Evolutionary conservation across 2,888 invertebrate genomes (phyloP).

Genomic region (Lucinisca nassula): DNA sequence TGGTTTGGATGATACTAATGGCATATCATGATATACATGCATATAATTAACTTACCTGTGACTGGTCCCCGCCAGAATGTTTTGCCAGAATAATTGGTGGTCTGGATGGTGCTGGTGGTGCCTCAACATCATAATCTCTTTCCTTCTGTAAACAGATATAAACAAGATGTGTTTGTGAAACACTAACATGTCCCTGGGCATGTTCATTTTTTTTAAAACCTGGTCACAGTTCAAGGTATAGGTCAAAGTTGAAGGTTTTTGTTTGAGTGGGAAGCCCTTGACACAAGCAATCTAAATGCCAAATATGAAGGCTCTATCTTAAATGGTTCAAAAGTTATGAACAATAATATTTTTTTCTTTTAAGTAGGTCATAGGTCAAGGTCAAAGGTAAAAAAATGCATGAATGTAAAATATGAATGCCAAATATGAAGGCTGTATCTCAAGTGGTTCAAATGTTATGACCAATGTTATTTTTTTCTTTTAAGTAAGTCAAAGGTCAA

Average conservation of each 20-base stretch:
- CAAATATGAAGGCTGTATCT: no score
- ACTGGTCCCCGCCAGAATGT: constrained; percentile 61
- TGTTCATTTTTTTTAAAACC: not conserved
- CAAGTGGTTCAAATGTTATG: no score
- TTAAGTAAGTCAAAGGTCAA: no score
- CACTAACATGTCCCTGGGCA: not conserved
- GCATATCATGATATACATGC: no score
- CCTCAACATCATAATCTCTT: constrained; percentile 64
- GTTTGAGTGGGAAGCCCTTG: no score
- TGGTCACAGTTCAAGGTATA: not conserved
- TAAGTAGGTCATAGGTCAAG: no score
- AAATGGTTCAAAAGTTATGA: not conserved
- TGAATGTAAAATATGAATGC: no score
- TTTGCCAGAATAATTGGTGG: constrained; percentile 80
- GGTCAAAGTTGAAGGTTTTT: not conserved
- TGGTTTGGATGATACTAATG: no score
- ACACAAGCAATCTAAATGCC: not conserved
- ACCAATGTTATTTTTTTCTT: no score
- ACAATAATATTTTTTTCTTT: no score
- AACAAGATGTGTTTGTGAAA: not conserved
- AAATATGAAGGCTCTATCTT: not conserved
- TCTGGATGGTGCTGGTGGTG: constrained; percentile 59
- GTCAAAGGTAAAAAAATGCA: no score
- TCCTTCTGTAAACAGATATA: constrained; percentile 40
- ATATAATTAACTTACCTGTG: constrained; percentile 29